Percentiles rank a stretch among this genome's conserved stretches.
Evolutionary conservation across 2,797 vertebrate genomes (phyloP).

Genomic region (Agapornis canus): DNA sequence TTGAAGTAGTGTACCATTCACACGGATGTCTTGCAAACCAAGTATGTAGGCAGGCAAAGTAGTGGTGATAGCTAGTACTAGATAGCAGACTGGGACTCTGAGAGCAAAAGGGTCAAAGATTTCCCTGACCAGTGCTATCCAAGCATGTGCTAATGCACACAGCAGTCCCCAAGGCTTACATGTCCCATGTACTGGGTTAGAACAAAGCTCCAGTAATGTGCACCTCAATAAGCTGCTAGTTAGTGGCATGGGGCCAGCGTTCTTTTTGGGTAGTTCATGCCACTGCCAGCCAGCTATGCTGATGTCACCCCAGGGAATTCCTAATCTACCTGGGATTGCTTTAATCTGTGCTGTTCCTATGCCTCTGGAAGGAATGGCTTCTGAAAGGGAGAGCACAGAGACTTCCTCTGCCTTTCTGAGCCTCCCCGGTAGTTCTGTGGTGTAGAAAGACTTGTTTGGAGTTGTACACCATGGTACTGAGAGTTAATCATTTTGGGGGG

Average conservation of each 20-base stretch:
- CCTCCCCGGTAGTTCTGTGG: not conserved
- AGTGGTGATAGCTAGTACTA: accelerated
- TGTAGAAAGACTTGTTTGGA: not conserved
- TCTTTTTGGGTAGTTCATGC: not conserved
- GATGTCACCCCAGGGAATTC: not conserved
- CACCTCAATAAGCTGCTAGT: not conserved
- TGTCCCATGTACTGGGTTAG: not conserved
- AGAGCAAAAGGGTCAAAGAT: not conserved
- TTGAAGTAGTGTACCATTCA: not conserved
- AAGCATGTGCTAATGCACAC: not conserved
- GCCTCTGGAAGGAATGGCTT: not conserved
- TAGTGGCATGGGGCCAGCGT: not conserved
- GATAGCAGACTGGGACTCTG: not conserved
- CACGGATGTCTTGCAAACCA: not conserved
- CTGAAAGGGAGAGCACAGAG: not conserved
- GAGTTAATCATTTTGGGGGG: not conserved
- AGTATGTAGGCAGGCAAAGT: not conserved
- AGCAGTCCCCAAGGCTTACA: not conserved
- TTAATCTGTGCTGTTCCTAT: not conserved
- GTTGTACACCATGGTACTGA: not conserved
- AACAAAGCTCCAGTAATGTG: not conserved
- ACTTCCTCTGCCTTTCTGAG: not conserved
- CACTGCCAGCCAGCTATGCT: not conserved
- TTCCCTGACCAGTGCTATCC: not conserved
- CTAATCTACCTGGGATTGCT: not conserved